Percentiles rank a stretch among this genome's conserved stretches.
Conservation (phyloP, 53 echinoderm and acorn worm species). For the Glandiceps talaboti region DNA sequence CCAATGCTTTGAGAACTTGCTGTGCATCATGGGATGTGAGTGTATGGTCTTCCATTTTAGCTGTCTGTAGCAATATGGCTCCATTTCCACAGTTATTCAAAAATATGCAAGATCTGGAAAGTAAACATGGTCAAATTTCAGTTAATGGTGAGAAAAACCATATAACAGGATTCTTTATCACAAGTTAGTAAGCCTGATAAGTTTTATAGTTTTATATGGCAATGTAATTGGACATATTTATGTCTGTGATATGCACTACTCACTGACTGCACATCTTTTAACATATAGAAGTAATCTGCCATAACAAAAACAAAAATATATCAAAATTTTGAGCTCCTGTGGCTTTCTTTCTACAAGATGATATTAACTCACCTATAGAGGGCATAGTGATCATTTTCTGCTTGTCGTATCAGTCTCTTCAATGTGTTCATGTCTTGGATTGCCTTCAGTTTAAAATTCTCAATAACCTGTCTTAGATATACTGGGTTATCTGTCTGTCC, state of each 20-base stretch:
- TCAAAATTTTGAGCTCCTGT: too few species aligned
- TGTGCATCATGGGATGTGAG: constrained; percentile 70
- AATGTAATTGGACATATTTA: too few species aligned
- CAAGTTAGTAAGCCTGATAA: too few species aligned
- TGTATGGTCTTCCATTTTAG: constrained; percentile 89
- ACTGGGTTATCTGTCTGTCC: constrained; percentile 41
- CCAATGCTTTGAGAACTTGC: constrained; percentile 68
- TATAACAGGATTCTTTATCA: too few species aligned
- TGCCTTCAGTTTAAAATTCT: constrained; percentile 87
- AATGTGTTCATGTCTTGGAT: constrained; percentile 94
- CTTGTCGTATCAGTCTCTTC: constrained; percentile 83
- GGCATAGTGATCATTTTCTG: constrained; percentile 94
- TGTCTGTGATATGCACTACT: too few species aligned
- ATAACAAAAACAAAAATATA: too few species aligned
- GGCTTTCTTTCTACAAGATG: too few species aligned
- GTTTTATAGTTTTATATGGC: too few species aligned
- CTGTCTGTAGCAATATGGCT: constrained; percentile 68
- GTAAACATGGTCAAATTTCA: too few species aligned
- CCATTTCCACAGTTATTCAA: constrained; percentile 77
- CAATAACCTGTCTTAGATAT: constrained; percentile 81
- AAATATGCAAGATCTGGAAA: constrained; percentile 68
- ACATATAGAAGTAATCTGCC: too few species aligned
- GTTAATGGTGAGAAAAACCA: too few species aligned
- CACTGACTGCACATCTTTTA: too few species aligned
- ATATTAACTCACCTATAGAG: constrained; percentile 84